Evolutionary conservation across 1,140 invertebrate species (phyloP), one percentile per base, ranked within the genome.

Genomic region (Meloidogyne exigua): DNA sequence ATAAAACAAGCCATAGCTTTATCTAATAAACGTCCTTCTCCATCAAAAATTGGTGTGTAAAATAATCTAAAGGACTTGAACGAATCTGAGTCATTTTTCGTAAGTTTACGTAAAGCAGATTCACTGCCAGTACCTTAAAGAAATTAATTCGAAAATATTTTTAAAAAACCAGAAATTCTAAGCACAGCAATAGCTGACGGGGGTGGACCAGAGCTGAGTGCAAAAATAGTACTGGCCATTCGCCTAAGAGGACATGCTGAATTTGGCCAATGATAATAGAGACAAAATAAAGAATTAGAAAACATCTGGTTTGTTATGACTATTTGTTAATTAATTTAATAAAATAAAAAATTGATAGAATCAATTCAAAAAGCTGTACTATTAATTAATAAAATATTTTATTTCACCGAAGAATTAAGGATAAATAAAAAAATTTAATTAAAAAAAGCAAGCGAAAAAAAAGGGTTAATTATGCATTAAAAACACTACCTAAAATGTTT

Each of bases 161-260:
- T 64, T 3, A 72, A 81, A 75, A 28, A 67, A 83, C 82, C 82
- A 25, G 81, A 75, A 57, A 85, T 79, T 21, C 84, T 73, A 26
- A 87, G 71, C 62, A 85, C 69, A 5, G 84, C 85, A 42, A 85
- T 79, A 2, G 83, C 84, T n/a, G 84, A 76, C 9, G 85, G 84
- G 0, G 81, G 23, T 15, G 75, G 42, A 26, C 84, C 84, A 18
- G 85, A 85, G 36, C 80, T 82, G 13, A 85, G 68, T 0, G 84
- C 84, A 72, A 83, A 85, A 21, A 85, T 85, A 18, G 85, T 76
- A 26, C 68, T 75, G 12, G 64, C 15, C 36, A 28, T 64, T 7
- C 72, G 72, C 36, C 57, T 62, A 13, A 62, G 62, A 39, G 26
- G 49, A 71, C 21, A 26, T 28, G 62, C 18, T 71, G 36, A 36